Base-by-base conservation (phyloP, 30 jellyfish, hydroid and myxozoan genomes). In the Clytia hemisphaerica region DNA sequence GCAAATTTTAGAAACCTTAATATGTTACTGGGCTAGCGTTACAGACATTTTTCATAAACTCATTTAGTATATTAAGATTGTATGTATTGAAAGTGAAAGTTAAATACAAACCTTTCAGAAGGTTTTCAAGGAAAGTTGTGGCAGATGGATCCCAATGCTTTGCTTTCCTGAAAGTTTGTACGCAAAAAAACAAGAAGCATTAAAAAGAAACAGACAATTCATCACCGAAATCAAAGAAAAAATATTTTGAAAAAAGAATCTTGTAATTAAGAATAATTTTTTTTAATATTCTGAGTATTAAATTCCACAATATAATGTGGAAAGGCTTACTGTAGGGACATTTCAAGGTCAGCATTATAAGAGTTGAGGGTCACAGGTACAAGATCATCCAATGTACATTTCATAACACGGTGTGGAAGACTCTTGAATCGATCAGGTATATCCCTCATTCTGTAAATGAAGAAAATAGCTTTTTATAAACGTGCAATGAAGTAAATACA, bases 361-460 rank as follows among this genome's bases (percentile, higher is more conserved):
- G 81, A 37, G 42, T 18, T 61, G 30, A 30, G 60, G 4, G 85
- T 75, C 0, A 83, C 54, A 1, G 95, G 95, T 6, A 31, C 87
- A 63, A 83, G 47, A 21, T 76, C 81, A 83, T 74, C 21, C 22
- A 83, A 54, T 3, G 35, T 27, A 50, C 95, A 83, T 4, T 38
- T 66, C 69, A 74, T 48, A 65, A 74, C 37, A 44, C 75, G 95
- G 61, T 62, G 79, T 4, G 95, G 95, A 45, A 83, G 75, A 21
- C 48, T 57, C 29, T 46, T 61, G 54, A 63, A 83, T 45, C 47
- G 67, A 31, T 59, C 45, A 25, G 45, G 60, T 18, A 83, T 22
- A n/a, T 38, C 47, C 61, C 85, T 63, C 71, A 81, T 47, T 65
- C 94, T 80, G 53, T 10, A 40, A 37, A 46, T 24, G 12, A 34